Conservation (phyloP, 2,797 vertebrate species). For the Tangara arthus region DNA sequence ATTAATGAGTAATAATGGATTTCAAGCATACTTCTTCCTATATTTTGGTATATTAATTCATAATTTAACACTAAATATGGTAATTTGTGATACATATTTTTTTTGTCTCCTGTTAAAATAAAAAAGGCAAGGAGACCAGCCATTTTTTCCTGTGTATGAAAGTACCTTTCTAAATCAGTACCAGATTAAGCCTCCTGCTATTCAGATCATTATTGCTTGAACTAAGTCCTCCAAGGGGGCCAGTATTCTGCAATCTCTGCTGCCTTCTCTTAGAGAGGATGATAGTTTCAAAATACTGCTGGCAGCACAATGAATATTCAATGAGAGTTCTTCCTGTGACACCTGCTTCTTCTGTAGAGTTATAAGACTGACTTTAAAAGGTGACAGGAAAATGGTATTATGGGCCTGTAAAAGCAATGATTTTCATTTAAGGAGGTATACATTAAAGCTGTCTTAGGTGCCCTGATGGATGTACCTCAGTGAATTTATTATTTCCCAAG, state of each 20-base stretch:
- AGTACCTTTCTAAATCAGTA: not conserved
- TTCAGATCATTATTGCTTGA: slow-evolving; percentile 20
- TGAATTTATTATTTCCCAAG: slow-evolving; percentile 57
- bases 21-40: not conserved
- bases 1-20: not conserved
- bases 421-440: slow-evolving; percentile 54
- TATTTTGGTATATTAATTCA: not conserved
- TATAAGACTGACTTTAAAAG: slow-evolving; percentile 46
- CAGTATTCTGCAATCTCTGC: not conserved
- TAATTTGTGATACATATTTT: not conserved
- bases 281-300: slow-evolving; percentile 25
- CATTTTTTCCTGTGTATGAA: not conserved
- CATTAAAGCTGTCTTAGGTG: slow-evolving; percentile 30
- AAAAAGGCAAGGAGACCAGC: not conserved
- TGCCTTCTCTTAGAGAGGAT: not conserved
- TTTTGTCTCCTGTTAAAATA: not conserved
- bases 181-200: not conserved
- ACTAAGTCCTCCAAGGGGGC: not conserved
- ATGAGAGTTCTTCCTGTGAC: slow-evolving; percentile 33
- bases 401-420: slow-evolving; percentile 46
- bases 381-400: slow-evolving; percentile 34
- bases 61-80: not conserved
- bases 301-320: slow-evolving; percentile 46
- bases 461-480: slow-evolving; percentile 43
- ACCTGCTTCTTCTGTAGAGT: not conserved